Percentiles rank a stretch among this genome's conserved stretches.
Evolutionary conservation across 2,797 vertebrate genomes (phyloP).

Genomic region (Pelodytes ibericus): DNA sequence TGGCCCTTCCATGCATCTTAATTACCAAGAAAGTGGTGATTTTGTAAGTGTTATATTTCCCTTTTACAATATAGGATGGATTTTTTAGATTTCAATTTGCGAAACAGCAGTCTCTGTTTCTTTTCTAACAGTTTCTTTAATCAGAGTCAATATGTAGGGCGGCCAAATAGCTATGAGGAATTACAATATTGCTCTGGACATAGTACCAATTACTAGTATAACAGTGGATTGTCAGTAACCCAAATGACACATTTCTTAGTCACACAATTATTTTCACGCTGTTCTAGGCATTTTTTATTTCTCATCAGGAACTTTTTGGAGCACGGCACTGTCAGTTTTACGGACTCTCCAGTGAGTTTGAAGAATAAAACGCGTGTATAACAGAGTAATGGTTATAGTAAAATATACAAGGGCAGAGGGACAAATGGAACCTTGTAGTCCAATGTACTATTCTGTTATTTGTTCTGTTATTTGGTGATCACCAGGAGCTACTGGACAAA

Average conservation of each 20-base stretch:
- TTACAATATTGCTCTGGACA: background rate
- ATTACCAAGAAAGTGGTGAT: too few species aligned
- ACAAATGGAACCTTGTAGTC: background rate
- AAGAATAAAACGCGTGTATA: background rate
- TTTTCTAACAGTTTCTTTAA: too few species aligned
- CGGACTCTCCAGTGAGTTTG: background rate
- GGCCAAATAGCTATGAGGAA: constrained; percentile 10
- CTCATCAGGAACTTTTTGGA: constrained; percentile 18
- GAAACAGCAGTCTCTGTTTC: too few species aligned
- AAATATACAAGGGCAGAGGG: background rate
- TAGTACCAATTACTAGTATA: constrained; percentile 32
- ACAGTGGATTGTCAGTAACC: constrained; percentile 28
- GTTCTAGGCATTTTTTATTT: constrained; percentile 32
- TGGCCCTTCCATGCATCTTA: too few species aligned
- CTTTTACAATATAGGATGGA: too few species aligned
- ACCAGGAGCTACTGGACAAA: too few species aligned
- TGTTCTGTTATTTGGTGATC: too few species aligned
- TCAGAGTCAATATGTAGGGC: too few species aligned
- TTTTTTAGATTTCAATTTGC: too few species aligned
- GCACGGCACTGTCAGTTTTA: constrained; percentile 15
- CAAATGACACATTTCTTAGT: constrained; percentile 24
- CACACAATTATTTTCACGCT: constrained; percentile 47
- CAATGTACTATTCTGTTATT: too few species aligned
- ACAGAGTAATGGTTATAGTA: background rate
- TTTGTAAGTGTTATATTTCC: too few species aligned